Base-by-base conservation (phyloP, 2,113 vertebrate species). In the Nanorana parkeri region DNA sequence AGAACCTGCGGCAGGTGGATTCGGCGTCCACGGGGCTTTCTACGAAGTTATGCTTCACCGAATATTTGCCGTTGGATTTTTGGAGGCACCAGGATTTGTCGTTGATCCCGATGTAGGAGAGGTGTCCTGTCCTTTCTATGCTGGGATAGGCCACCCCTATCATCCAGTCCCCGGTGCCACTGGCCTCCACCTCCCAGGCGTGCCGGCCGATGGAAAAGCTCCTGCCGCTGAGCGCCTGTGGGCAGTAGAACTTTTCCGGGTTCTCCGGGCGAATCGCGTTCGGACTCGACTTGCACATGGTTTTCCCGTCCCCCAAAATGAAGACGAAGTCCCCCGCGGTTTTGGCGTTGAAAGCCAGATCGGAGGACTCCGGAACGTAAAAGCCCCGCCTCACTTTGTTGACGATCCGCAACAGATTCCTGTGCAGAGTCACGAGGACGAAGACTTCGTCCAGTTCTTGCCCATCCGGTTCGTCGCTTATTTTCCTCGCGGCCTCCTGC, bases 121-220 rank as follows among this genome's bases (percentile, higher is more conserved):
- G 20, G 10, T 21, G 16, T 54, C 75, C 75, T 66, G 66, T 65
- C 23, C 75, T 52, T 24, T 77, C 75, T 66, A 77, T 77, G 28
- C 61, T 77, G 61, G 61, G 23, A 51, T 77, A 77, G 58, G 74
- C 74, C 58, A 64, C 23, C 24, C 74, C 74, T 8, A 77, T 5
- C 32, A 54, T 51, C 75, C 60, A 77, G 16, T 77, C 17, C 47
- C 75, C 75, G 1, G 3, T 54, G 17, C 52, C 6, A 66, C 75
- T 65, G 21, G 60, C 23, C 23, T 77, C 61, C 3, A 77, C 61
- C 47, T 77, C 75, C 75, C 61, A 77, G 41, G 47, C 26, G 54
- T 66, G 36, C 19, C 23, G 36, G 19, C 61, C 75, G 10, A 61
- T 29, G 11, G 71, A 11, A 56, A 74, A 52, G 8, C 13, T 28